A percentile compares a stretch with the other conserved stretches of the same genome.
Evolutionary conservation across 2,888 invertebrate species (phyloP).

Genomic region (Bembecia ichneumoniformis): DNA sequence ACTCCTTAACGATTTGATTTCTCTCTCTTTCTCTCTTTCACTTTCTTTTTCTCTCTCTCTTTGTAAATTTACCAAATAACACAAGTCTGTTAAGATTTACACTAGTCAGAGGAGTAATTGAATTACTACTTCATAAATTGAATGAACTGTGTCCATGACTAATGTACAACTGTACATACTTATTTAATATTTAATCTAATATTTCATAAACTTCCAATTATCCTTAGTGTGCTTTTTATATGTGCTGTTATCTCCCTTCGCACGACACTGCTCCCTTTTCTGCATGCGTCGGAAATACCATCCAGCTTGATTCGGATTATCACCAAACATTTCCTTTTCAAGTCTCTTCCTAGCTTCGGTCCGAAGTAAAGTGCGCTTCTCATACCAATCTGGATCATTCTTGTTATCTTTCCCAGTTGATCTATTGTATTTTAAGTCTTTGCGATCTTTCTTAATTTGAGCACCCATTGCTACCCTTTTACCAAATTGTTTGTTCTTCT

Average conservation of each 20-base stretch:
- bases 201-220: conserved; percentile 51
- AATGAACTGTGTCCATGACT: conserved; percentile 2
- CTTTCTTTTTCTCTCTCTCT: no score
- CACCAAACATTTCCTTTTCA: conserved; percentile 46
- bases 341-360: conserved; percentile 49
- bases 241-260: conserved; percentile 47
- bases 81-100: no score
- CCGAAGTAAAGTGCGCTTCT: conserved; percentile 42
- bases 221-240: conserved; percentile 40
- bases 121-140: no score
- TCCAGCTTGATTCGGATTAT: conserved; percentile 42
- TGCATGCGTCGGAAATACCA: conserved; percentile 67
- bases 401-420: conserved; percentile 4
- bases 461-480: conserved; percentile 17
- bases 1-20: no score
- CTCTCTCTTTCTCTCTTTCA: no score
- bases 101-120: no score
- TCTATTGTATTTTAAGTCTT: neutral
- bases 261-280: conserved; percentile 55
- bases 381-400: conserved; percentile 35
- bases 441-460: conserved; percentile 27
- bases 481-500: neutral
- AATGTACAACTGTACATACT: neutral
- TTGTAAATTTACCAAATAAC: no score
- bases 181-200: conserved; percentile 19